Percentiles rank a stretch among this genome's conserved stretches.
Conservation (phyloP, 2,888 invertebrate genomes). For the Drosophila pseudotakahashii region DNA sequence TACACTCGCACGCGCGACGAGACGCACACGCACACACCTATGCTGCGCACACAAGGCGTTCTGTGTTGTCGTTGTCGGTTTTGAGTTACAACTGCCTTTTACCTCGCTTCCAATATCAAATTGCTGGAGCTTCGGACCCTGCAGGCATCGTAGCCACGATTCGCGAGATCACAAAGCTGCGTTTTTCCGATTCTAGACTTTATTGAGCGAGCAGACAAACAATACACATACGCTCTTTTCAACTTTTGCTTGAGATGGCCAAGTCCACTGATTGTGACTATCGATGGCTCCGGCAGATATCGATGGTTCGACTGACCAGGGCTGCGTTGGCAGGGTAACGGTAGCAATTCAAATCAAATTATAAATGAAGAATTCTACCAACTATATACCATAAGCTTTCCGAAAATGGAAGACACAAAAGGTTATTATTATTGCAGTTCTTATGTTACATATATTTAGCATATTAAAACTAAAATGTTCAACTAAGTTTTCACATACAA, state of each 20-base stretch:
- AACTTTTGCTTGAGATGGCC: not conserved
- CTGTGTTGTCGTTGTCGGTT: conserved; percentile 40
- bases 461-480: not conserved
- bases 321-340: not conserved
- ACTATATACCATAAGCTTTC: not conserved
- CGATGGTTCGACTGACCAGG: not conserved
- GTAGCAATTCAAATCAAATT: not conserved
- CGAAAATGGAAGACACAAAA: not conserved
- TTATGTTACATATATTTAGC: too few species aligned
- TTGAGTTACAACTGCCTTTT: conserved; percentile 59
- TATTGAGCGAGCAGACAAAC: conserved; percentile 48
- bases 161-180: conserved; percentile 15
- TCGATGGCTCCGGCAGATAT: not conserved
- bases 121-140: conserved; percentile 42
- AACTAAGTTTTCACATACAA: not conserved
- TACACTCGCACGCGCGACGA: conserved; percentile 28
- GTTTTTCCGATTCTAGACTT: conserved; percentile 30
- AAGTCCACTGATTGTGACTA: not conserved
- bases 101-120: conserved; percentile 64
- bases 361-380: not conserved
- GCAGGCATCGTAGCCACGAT: conserved; percentile 31
- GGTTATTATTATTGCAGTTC: not conserved
- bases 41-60: conserved; percentile 35
- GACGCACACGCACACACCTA: conserved; percentile 17
- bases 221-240: conserved; percentile 35